phyloP scores from a whole-genome alignment of 2,888 invertebrate species.

The Ptychoptera contaminata region DNA sequence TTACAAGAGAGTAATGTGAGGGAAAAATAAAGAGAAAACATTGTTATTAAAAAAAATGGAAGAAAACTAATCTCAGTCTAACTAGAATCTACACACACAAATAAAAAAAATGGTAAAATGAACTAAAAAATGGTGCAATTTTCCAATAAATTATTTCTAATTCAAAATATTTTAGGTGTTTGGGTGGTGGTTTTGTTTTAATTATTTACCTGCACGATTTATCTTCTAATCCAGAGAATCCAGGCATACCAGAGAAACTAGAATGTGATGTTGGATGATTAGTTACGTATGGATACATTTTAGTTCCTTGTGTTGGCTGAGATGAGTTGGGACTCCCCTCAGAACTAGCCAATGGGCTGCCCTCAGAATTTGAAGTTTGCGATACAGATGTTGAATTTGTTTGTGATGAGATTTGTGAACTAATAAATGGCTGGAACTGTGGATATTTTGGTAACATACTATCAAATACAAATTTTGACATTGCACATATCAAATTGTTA shows the following conservation, averaged over 20 bases:
- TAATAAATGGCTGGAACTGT: slow-evolving; percentile 44
- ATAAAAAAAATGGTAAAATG: too few species aligned
- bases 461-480: slow-evolving; percentile 97
- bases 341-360: slow-evolving; percentile 46
- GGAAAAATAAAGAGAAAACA: too few species aligned
- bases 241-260: slow-evolving; percentile 62
- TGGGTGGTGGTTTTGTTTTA: too few species aligned
- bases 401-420: slow-evolving; percentile 33
- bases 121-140: too few species aligned
- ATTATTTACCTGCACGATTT: slow-evolving; percentile 30
- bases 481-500: slow-evolving; percentile 41
- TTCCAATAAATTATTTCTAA: too few species aligned
- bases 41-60: too few species aligned
- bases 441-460: slow-evolving; percentile 94
- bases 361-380: slow-evolving; percentile 52
- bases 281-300: slow-evolving; percentile 89
- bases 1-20: too few species aligned
- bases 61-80: too few species aligned
- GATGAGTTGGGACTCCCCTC: slow-evolving; percentile 42
- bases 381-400: slow-evolving; percentile 50
- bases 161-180: too few species aligned
- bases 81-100: too few species aligned
- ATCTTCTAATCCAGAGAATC: slow-evolving; percentile 31
- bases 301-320: slow-evolving; percentile 49
- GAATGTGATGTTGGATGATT: slow-evolving; percentile 51